Evolutionary conservation across 2,113 vertebrate genomes (phyloP).

Genomic region (Perccottus glenii): DNA sequence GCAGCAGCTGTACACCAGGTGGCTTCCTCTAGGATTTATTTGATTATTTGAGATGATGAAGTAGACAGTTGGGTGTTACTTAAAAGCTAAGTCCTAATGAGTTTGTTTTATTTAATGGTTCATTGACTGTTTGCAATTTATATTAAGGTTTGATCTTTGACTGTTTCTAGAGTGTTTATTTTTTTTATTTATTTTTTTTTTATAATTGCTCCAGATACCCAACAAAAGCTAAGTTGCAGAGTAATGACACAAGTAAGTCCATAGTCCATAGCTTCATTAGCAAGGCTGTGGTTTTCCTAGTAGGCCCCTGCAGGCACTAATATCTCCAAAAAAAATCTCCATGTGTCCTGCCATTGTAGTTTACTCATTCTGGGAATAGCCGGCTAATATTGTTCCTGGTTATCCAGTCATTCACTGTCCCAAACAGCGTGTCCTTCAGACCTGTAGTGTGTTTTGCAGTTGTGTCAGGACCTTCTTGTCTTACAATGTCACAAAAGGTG

Average conservation of each 20-base stretch:
- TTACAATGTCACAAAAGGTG: not conserved
- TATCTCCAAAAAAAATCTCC: constrained; percentile 44
- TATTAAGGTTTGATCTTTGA: too few species aligned
- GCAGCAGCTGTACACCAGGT: constrained; percentile 45
- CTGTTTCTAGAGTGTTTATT: too few species aligned
- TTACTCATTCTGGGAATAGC: constrained; percentile 33
- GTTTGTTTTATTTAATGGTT: not conserved
- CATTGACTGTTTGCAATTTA: too few species aligned
- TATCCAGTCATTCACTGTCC: constrained; percentile 6
- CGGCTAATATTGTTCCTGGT: constrained; percentile 18
- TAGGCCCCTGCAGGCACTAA: constrained; percentile 22
- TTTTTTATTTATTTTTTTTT: too few species aligned
- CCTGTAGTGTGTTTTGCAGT: not conserved
- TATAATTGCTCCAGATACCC: too few species aligned
- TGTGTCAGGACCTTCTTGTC: not conserved
- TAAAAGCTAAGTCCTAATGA: not conserved
- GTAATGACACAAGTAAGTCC: constrained; percentile 1
- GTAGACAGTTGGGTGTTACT: not conserved
- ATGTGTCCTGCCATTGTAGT: constrained; percentile 14
- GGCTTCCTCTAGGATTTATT: constrained; percentile 33
- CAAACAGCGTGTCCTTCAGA: not conserved
- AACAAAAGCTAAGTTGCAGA: too few species aligned
- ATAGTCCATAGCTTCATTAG: constrained; percentile 1
- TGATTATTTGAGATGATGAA: constrained; percentile 18
- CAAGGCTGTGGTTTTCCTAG: constrained; percentile 31